These are phyloP conservation scores for Lethenteron camtschaticum DNA, from an alignment of 2,113 vertebrate genomes.

Conservation along the genomic window DNA sequence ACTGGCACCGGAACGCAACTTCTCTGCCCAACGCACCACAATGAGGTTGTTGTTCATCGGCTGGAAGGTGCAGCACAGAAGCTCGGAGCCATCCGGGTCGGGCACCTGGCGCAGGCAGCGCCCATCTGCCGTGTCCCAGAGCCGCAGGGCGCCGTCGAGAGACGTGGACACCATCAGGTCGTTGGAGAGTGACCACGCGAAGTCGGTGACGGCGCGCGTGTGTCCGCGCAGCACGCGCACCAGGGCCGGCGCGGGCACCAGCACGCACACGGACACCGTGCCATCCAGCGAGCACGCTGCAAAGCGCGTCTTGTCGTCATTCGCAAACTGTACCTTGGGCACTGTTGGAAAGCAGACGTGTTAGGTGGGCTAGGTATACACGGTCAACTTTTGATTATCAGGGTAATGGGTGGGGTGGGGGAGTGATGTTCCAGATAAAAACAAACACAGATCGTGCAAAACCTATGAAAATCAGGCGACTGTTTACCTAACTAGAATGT, in stretches of 20 bases:
- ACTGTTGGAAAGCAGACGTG: slow-evolving; percentile 19
- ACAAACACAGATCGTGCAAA: too few species aligned
- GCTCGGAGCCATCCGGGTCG: slow-evolving; percentile 52
- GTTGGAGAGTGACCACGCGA: slow-evolving; percentile 81
- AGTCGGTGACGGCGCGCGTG: slow-evolving; percentile 47
- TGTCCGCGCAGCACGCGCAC: slow-evolving; percentile 56
- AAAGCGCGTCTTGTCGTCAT: slow-evolving; percentile 68
- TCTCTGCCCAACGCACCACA: slow-evolving; percentile 33
- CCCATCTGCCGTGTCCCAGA: slow-evolving; percentile 67
- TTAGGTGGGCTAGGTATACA: too few species aligned
- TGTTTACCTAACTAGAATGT: too few species aligned
- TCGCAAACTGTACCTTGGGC: slow-evolving; percentile 64
- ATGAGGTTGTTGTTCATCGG: slow-evolving; percentile 88
- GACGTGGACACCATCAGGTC: slow-evolving; percentile 78
- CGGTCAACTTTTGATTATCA: too few species aligned
- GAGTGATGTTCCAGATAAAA: too few species aligned
- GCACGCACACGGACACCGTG: slow-evolving; percentile 55
- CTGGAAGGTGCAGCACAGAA: slow-evolving; percentile 82
- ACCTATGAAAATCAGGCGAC: too few species aligned
- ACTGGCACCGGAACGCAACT: too few species aligned
- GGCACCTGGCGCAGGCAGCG: slow-evolving; percentile 64
- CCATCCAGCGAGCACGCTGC: slow-evolving; percentile 75
- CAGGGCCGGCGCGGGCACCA: slow-evolving; percentile 52
- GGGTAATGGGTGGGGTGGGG: too few species aligned
- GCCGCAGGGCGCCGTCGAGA: slow-evolving; percentile 50